Percentiles rank a stretch among this genome's conserved stretches.
These are phyloP conservation scores for Chaetophractus vellerosus DNA, from an alignment of 2,797 vertebrate genomes.

Conservation along the genomic window DNA sequence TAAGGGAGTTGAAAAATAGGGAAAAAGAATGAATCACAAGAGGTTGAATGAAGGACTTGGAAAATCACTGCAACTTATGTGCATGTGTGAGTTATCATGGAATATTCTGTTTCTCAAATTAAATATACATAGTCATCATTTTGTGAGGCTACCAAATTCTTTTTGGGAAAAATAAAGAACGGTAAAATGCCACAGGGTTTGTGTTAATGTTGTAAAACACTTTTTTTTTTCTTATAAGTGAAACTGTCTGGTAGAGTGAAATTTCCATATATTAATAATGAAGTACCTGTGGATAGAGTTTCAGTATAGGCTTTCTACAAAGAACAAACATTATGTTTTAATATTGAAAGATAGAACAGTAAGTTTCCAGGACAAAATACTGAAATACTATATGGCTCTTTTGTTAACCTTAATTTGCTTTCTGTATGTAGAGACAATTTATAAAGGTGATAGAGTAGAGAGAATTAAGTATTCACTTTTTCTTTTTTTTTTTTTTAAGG, in stretches of 20 bases:
- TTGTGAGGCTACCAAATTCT: constrained; percentile 20
- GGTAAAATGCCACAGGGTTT: constrained; percentile 21
- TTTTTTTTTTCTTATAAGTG: neutral
- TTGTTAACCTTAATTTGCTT: constrained; percentile 6
- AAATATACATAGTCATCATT: constrained; percentile 7
- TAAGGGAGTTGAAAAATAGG: constrained; percentile 62
- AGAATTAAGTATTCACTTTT: constrained; percentile 2
- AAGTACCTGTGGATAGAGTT: neutral
- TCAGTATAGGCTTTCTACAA: neutral
- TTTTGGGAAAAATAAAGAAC: constrained; percentile 30
- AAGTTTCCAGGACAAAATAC: neutral
- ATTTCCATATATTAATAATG: neutral
- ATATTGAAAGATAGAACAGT: neutral
- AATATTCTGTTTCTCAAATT: constrained; percentile 56
- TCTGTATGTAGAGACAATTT: neutral
- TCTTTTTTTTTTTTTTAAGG: too few species aligned
- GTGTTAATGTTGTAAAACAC: neutral
- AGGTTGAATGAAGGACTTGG: constrained; percentile 32
- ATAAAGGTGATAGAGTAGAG: neutral
- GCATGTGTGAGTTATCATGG: neutral
- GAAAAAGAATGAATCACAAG: constrained; percentile 51
- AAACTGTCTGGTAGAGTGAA: neutral
- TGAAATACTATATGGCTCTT: neutral
- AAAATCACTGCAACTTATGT: neutral
- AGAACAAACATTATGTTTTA: neutral